Evolutionary conservation across 1,140 invertebrate genomes (phyloP).

Genomic region (Antheraea mylitta): DNA sequence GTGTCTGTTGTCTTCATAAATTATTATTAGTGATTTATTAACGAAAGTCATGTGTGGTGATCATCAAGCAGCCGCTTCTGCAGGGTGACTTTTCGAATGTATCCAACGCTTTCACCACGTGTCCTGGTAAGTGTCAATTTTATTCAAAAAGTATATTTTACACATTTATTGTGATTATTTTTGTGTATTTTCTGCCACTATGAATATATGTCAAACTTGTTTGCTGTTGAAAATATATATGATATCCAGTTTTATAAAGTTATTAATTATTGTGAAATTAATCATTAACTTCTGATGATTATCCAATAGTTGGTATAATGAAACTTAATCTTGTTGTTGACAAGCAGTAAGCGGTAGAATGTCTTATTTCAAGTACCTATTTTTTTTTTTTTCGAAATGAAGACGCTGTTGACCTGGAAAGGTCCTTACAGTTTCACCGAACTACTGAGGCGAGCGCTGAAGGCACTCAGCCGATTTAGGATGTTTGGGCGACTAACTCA

Average conservation of each 20-base stretch:
- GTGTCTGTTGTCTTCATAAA: constrained; percentile 21
- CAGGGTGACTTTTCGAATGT: constrained; percentile 47
- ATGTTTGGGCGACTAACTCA: too few species aligned
- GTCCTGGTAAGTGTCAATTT: constrained; percentile 48
- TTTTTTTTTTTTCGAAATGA: too few species aligned
- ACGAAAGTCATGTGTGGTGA: constrained; percentile 45
- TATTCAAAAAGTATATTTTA: constrained; percentile 7
- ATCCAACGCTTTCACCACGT: constrained; percentile 34
- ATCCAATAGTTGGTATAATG: neutral
- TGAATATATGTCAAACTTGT: neutral
- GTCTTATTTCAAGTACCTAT: neutral
- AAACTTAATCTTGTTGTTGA: neutral
- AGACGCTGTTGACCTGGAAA: too few species aligned
- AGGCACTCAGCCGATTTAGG: too few species aligned
- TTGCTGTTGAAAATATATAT: neutral
- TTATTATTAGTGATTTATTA: constrained; percentile 16
- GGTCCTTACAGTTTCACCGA: too few species aligned
- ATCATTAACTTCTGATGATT: neutral
- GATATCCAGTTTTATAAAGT: neutral
- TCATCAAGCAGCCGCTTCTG: constrained; percentile 48
- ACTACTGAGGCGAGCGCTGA: too few species aligned
- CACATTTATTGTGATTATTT: neutral
- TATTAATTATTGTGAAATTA: neutral
- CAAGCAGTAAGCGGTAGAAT: neutral
- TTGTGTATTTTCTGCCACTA: constrained; percentile 32